Conservation (phyloP, 2,888 invertebrate genomes). For the Hypena proboscidalis region DNA sequence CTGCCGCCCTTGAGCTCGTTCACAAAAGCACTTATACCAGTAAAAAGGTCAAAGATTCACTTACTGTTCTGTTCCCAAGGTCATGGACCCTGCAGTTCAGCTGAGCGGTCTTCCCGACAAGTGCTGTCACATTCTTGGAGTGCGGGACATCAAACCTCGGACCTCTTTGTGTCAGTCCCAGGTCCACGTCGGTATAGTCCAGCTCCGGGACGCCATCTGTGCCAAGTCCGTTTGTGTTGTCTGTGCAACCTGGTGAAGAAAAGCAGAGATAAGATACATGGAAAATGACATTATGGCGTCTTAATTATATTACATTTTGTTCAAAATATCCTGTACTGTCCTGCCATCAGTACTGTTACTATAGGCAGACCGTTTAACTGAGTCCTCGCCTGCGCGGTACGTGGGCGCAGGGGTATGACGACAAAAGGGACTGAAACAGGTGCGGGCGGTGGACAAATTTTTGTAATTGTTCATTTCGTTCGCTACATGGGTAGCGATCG, state of each 20-base stretch:
- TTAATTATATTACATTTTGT: neutral
- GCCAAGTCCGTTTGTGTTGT: conserved; percentile 69
- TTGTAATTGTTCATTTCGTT: too few relatives aligned
- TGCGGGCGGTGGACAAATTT: too few relatives aligned
- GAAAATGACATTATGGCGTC: too few relatives aligned
- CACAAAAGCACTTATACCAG: too few relatives aligned
- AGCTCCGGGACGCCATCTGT: conserved; percentile 68
- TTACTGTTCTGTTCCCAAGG: conserved; percentile 91
- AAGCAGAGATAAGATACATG: neutral
- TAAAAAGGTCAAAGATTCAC: too few relatives aligned
- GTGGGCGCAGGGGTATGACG: too few relatives aligned
- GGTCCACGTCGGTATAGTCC: conserved; percentile 76
- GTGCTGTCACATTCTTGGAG: conserved; percentile 90
- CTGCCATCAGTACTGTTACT: too few relatives aligned
- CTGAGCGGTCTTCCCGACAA: conserved; percentile 91
- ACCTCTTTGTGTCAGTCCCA: conserved; percentile 83
- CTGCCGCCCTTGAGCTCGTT: too few relatives aligned
- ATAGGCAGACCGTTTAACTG: too few relatives aligned
- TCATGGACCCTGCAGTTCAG: conserved; percentile 91
- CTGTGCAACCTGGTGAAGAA: conserved; percentile 67
- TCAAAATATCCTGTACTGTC: neutral
- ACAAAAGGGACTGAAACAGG: too few relatives aligned
- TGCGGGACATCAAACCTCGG: conserved; percentile 90
- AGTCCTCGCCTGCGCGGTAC: too few relatives aligned
- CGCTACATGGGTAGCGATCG: too few relatives aligned